phyloP scores from a whole-genome alignment of 2,113 vertebrate genomes.

The Zosterops lateralis region DNA sequence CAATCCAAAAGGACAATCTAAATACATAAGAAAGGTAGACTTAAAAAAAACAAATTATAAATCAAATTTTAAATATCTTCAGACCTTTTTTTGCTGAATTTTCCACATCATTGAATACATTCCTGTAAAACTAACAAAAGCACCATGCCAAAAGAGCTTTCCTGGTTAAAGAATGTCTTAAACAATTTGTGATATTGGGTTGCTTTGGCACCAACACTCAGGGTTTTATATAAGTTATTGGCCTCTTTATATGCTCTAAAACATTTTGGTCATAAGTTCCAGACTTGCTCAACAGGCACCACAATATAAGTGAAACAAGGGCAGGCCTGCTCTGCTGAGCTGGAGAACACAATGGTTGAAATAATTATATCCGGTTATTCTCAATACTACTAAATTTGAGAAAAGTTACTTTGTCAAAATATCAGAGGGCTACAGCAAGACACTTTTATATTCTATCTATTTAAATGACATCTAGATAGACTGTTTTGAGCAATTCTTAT shows the following conservation, averaged over 20 bases:
- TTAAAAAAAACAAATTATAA: not conserved
- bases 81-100: not conserved
- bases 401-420: not conserved
- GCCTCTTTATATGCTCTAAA: not conserved
- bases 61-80: not conserved
- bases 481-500: not conserved
- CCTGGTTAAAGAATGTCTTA: not conserved
- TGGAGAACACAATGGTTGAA: not conserved
- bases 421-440: not conserved
- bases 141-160: not conserved
- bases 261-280: not conserved
- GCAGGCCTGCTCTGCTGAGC: not conserved
- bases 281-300: not conserved
- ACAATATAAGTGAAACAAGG: not conserved
- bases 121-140: not conserved
- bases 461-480: not conserved
- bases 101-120: not conserved
- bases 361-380: not conserved
- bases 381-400: not conserved
- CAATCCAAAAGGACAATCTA: not conserved
- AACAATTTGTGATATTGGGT: not conserved
- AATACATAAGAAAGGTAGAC: not conserved
- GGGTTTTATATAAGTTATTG: not conserved
- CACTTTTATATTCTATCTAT: not conserved
- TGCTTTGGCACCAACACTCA: not conserved